Conservation (phyloP, 2,888 invertebrate species). For the Leptarthrus brevirostris region DNA sequence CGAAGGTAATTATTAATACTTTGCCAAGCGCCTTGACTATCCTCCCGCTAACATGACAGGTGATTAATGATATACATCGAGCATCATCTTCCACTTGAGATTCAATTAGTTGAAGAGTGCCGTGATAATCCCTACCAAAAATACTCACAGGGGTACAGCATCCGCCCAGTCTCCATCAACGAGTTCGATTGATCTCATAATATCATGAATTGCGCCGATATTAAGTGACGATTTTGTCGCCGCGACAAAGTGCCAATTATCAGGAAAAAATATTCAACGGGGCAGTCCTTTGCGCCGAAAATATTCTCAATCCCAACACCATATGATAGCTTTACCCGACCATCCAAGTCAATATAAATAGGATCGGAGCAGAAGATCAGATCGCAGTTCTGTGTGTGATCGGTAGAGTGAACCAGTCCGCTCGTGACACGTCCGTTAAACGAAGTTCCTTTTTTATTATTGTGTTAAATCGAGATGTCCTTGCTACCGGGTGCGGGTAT, state of each 20-base stretch:
- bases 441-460: not conserved
- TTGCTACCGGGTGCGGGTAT: slow-evolving; percentile 46
- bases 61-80: slow-evolving; percentile 34
- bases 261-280: not conserved
- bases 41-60: slow-evolving; percentile 16
- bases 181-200: slow-evolving; percentile 20
- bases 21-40: slow-evolving; percentile 1
- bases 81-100: not conserved
- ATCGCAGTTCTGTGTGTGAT: slow-evolving; percentile 15
- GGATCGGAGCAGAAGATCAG: not conserved
- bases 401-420: not conserved
- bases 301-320: slow-evolving; percentile 36
- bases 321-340: slow-evolving; percentile 11
- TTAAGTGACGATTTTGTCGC: not conserved
- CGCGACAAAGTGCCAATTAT: slow-evolving; percentile 39
- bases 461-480: not conserved
- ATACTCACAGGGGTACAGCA: not conserved
- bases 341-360: slow-evolving; percentile 24
- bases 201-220: not conserved
- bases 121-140: slow-evolving; percentile 40
- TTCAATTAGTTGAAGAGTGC: slow-evolving; percentile 3
- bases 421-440: not conserved
- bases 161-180: slow-evolving; percentile 13
- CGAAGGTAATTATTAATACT: slow-evolving; percentile 13
- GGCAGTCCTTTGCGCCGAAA: slow-evolving; percentile 44